Percentiles rank a stretch among this genome's conserved stretches.
Conservation (phyloP, 1,140 invertebrate genomes). For the Polypedilum pembai region DNA sequence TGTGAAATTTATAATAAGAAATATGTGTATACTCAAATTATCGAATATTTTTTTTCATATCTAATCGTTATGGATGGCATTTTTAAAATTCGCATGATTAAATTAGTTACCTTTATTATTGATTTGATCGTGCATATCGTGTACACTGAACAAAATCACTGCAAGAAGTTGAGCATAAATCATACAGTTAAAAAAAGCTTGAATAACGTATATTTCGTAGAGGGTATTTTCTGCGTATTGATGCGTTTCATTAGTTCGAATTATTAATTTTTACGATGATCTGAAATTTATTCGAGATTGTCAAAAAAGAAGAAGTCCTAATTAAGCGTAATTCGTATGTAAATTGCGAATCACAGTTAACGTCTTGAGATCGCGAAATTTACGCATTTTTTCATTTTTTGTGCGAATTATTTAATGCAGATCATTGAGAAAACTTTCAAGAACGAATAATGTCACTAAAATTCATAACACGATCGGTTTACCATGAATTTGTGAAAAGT, state of each 20-base stretch:
- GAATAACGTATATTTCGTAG: too few relatives aligned
- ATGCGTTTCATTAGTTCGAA: not conserved
- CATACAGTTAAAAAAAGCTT: too few relatives aligned
- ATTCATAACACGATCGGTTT: too few relatives aligned
- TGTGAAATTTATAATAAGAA: too few relatives aligned
- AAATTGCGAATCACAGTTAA: slow-evolving; percentile 20
- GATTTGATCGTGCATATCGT: slow-evolving; percentile 4
- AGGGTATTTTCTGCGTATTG: not conserved
- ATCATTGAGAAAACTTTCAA: too few relatives aligned
- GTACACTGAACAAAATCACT: too few relatives aligned
- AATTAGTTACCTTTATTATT: too few relatives aligned
- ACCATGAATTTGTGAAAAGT: too few relatives aligned
- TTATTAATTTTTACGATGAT: not conserved
- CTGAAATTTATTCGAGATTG: not conserved
- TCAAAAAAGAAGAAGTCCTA: slow-evolving; percentile 1
- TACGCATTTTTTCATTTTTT: not conserved
- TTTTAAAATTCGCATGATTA: not conserved
- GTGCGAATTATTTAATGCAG: not conserved
- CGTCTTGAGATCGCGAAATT: slow-evolving; percentile 1
- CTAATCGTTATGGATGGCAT: not conserved
- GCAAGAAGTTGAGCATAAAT: too few relatives aligned
- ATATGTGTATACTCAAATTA: not conserved
- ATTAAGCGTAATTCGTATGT: slow-evolving; percentile 15
- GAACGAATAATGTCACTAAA: too few relatives aligned
- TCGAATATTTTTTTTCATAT: not conserved